Percentiles rank a stretch among this genome's conserved stretches.
These are phyloP conservation scores for Macrotis lagotis DNA, from an alignment of 2,113 vertebrate genomes.

Conservation along the genomic window DNA sequence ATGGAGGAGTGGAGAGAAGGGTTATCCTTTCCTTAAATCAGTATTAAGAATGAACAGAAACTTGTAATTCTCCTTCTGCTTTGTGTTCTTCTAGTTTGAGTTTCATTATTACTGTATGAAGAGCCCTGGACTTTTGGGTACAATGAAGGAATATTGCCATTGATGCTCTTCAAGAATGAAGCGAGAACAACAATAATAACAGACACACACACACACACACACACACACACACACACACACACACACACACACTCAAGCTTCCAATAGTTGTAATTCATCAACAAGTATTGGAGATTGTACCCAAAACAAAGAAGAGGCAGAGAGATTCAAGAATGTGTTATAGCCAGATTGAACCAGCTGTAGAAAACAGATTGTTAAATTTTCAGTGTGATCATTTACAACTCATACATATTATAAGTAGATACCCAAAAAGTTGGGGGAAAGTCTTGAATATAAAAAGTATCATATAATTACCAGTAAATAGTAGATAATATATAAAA, in stretches of 20 bases:
- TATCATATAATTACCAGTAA: background rate
- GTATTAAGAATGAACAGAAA: background rate
- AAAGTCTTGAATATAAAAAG: constrained; percentile 34
- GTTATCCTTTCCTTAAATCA: background rate
- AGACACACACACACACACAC: background rate
- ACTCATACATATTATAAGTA: no score
- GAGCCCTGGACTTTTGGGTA: background rate
- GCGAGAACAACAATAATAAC: background rate
- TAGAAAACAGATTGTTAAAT: background rate
- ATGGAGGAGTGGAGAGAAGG: background rate
- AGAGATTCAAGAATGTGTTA: background rate
- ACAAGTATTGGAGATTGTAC: background rate
- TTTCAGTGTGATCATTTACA: background rate
- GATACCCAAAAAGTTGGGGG: no score
- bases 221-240: background rate
- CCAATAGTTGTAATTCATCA: background rate
- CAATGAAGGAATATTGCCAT: background rate
- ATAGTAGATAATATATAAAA: constrained; percentile 4
- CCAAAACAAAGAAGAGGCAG: background rate
- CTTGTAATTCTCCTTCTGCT: background rate
- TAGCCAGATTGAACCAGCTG: background rate
- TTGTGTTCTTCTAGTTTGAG: background rate
- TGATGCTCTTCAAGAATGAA: background rate
- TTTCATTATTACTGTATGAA: background rate
- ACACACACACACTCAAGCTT: background rate